A percentile compares a stretch with the other conserved stretches of the same genome.
These are phyloP conservation scores for Elmis aenea DNA, from an alignment of 2,888 invertebrate species.

Conservation along the genomic window DNA sequence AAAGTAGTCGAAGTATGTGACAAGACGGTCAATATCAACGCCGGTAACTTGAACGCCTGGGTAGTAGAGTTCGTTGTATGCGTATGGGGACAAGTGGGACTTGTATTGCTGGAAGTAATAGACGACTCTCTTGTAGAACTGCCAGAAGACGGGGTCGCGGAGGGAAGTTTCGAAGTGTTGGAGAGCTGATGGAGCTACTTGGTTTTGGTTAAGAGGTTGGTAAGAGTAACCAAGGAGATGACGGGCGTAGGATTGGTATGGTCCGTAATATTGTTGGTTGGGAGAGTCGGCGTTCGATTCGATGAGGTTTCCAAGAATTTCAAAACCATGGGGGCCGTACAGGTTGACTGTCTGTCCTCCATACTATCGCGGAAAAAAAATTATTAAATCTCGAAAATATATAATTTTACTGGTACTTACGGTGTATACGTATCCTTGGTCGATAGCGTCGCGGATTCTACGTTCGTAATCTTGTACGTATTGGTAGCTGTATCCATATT, in stretches of 20 bases:
- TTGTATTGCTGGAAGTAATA: slow-evolving; percentile 57
- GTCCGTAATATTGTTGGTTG: slow-evolving; percentile 56
- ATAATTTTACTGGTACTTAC: too few species aligned
- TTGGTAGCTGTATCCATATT: slow-evolving; percentile 51
- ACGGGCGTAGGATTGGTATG: slow-evolving; percentile 52
- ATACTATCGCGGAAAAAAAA: too few species aligned
- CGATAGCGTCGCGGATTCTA: slow-evolving; percentile 55
- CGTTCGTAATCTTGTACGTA: slow-evolving; percentile 46
- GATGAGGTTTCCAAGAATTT: slow-evolving; percentile 60
- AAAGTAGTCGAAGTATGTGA: slow-evolving; percentile 64
- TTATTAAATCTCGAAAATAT: too few species aligned
- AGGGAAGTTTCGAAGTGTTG: slow-evolving; percentile 63
- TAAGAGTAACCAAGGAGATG: slow-evolving; percentile 49
- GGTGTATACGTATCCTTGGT: slow-evolving; percentile 49
- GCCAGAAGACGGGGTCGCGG: slow-evolving; percentile 50
- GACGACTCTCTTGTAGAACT: slow-evolving; percentile 43
- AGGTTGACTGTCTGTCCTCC: slow-evolving; percentile 49
- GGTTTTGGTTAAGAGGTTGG: slow-evolving; percentile 37
- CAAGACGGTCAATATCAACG: slow-evolving; percentile 59
- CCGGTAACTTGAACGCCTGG: slow-evolving; percentile 60
- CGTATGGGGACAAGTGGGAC: slow-evolving; percentile 56
- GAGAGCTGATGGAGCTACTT: slow-evolving; percentile 56
- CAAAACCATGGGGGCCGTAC: slow-evolving; percentile 49
- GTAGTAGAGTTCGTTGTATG: slow-evolving; percentile 54
- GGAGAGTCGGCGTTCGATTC: slow-evolving; percentile 60